Evolutionary conservation across 2,797 vertebrate genomes (phyloP).

Genomic region (Parambassis ranga): DNA sequence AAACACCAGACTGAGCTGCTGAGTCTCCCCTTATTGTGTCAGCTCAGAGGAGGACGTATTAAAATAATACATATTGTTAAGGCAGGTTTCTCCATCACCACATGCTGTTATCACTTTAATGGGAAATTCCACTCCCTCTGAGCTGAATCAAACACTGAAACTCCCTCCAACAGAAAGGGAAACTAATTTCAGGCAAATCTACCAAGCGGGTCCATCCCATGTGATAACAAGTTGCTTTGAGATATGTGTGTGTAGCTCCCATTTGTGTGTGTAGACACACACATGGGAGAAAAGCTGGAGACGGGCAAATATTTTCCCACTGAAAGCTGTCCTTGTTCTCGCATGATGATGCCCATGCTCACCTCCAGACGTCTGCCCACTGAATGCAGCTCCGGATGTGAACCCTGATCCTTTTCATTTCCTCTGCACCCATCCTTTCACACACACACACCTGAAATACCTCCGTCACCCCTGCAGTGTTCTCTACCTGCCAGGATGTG

Average conservation of each 20-base stretch:
- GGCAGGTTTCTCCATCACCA: constrained; percentile 1
- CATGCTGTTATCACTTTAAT: constrained; percentile 21
- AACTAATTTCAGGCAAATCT: constrained; percentile 57
- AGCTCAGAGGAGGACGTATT: not conserved
- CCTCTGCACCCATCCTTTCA: constrained; percentile 46
- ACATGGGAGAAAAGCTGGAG: constrained; percentile 13
- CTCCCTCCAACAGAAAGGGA: constrained; percentile 25
- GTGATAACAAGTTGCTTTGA: constrained; percentile 53
- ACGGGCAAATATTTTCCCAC: constrained; percentile 22
- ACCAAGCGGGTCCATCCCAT: constrained; percentile 9
- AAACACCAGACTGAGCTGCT: constrained; percentile 4
- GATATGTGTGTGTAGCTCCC: constrained; percentile 27
- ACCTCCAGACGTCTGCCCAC: constrained; percentile 28
- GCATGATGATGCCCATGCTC: constrained; percentile 12
- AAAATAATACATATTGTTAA: constrained; percentile 28
- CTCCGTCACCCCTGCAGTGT: constrained; percentile 10
- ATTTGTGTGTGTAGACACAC: not conserved
- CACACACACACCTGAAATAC: constrained; percentile 59
- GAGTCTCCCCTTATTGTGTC: constrained; percentile 26
- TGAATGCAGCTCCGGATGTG: constrained; percentile 58
- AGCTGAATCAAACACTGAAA: constrained; percentile 28
- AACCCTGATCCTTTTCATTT: constrained; percentile 72
- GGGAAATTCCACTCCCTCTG: constrained; percentile 35
- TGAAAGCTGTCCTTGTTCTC: constrained; percentile 44
- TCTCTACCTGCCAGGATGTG: constrained; percentile 49